These are phyloP conservation scores for Nesidiocoris tenuis DNA, from an alignment of 2,888 invertebrate species.

Conservation along the genomic window DNA sequence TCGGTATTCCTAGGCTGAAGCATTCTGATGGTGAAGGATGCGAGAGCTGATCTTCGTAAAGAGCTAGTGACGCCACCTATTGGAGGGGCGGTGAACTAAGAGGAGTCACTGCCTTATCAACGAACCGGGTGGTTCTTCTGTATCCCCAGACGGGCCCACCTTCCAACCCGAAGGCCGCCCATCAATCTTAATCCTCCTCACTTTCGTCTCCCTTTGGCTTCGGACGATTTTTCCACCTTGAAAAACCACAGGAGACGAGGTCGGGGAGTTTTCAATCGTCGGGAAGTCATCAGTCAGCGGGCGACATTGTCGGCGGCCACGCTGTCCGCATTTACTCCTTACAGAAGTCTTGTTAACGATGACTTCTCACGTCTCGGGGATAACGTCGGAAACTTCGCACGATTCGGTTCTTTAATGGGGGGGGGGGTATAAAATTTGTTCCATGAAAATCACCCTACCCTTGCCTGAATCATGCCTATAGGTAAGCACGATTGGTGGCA, in stretches of 20 bases:
- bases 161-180: neutral
- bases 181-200: slow-evolving; percentile 23
- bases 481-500: no score
- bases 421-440: no score
- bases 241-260: neutral
- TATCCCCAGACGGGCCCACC: neutral
- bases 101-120: neutral
- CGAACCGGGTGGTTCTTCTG: neutral
- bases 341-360: neutral
- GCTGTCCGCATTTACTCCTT: neutral
- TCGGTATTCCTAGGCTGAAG: no score
- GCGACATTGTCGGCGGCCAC: neutral
- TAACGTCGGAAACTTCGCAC: no score
- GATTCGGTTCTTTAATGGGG: no score
- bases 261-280: neutral
- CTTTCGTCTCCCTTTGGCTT: neutral
- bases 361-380: no score
- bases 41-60: neutral
- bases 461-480: no score
- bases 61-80: slow-evolving; percentile 16
- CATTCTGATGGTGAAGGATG: no score
- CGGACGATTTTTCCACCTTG: slow-evolving; percentile 10
- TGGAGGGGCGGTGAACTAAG: neutral
- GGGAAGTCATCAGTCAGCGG: neutral
- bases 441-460: no score